Evolutionary conservation across 23 tunicate species (phyloP), one percentile per base, ranked within the genome.

Genomic region (Halocynthia aurantium): DNA sequence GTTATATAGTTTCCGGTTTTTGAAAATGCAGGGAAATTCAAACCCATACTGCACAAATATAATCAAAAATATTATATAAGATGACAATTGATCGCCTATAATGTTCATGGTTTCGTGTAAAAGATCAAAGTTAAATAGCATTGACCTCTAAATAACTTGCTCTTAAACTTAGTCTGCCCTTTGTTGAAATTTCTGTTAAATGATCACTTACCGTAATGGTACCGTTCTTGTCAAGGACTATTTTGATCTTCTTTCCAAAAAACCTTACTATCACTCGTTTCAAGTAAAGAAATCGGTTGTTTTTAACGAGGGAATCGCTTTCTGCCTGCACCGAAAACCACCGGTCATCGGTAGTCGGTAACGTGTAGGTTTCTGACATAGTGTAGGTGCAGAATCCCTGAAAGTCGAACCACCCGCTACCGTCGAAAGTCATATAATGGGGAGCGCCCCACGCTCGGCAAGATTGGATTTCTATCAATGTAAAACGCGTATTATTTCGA

Each of bases 371-470:
- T 65, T 11, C 70, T 10, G 70, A 65, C 70, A 65, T 65, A 15
- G 31, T 13, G 31, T 65, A 65, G 15, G 6, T 49, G 31, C 70
- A 65, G 21, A 40, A 49, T 10, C 70, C 70, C 21, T 65, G 21
- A 15, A 65, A 65, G 17, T 65, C 70, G 17, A 20, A 65, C 70
- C 70, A 65, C 21, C 70, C 70, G 17, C 70, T 65, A 10, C 70
- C 70, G 31, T 65, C 70, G 31, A 65, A 65, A 0, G 6, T 65
- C 31, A 49, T 65, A 49, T 65, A 65, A 65, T 65, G 70, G 15
- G 70, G 70, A 10, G 70, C 5, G 9, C 70, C 70, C 70, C 70
- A 65, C 10, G 70, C 70, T 65, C 70, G 21, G 70, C 70, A 65
- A 10, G 31, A 40, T 20, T 65, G 70, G 44, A 31, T 31, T 31